A percentile compares a stretch with the other conserved stretches of the same genome.
These are phyloP conservation scores for Actinernus sp. DNA, from an alignment of 92 coral and sea anemone genomes.

Conservation along the genomic window DNA sequence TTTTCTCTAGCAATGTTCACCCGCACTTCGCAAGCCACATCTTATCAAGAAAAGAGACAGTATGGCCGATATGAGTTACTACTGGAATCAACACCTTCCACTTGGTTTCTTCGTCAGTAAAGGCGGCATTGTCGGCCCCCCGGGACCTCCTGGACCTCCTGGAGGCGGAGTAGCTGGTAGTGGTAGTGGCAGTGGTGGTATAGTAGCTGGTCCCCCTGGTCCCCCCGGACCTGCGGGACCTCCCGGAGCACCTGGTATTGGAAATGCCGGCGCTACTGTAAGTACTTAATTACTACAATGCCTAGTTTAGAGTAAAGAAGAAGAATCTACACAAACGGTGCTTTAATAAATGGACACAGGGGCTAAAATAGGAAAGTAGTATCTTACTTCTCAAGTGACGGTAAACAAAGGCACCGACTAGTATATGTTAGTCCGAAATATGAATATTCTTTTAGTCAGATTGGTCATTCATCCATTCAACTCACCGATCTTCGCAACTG, in stretches of 20 bases:
- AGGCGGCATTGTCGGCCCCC: slow-evolving; percentile 1
- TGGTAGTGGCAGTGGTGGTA: slow-evolving; percentile 71
- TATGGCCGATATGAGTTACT: slow-evolving; percentile 18
- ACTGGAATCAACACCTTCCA: slow-evolving; percentile 81
- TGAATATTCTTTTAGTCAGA: no score
- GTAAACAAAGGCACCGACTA: no score
- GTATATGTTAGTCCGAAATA: no score
- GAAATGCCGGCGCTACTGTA: slow-evolving; percentile 21
- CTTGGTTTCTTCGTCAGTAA: slow-evolving; percentile 87
- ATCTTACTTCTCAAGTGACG: no score
- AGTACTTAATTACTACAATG: no score
- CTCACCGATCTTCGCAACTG: no score
- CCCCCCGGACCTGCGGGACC: slow-evolving; percentile 91
- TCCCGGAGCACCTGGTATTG: slow-evolving; percentile 45
- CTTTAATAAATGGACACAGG: no score
- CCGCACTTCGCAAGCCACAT: slow-evolving; percentile 49
- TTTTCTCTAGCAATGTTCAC: slow-evolving; percentile 80
- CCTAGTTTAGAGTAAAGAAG: no score
- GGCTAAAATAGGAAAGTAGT: no score
- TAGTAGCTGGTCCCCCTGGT: slow-evolving; percentile 78
- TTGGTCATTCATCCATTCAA: no score
- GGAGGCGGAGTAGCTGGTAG: slow-evolving; percentile 80
- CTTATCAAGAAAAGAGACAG: slow-evolving; percentile 47
- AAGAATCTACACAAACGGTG: no score
- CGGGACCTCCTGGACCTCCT: slow-evolving; percentile 68